Percentiles rank a stretch among this genome's conserved stretches.
These are phyloP conservation scores for Aplodontia rufa DNA, from an alignment of 2,113 vertebrate species.

Conservation along the genomic window DNA sequence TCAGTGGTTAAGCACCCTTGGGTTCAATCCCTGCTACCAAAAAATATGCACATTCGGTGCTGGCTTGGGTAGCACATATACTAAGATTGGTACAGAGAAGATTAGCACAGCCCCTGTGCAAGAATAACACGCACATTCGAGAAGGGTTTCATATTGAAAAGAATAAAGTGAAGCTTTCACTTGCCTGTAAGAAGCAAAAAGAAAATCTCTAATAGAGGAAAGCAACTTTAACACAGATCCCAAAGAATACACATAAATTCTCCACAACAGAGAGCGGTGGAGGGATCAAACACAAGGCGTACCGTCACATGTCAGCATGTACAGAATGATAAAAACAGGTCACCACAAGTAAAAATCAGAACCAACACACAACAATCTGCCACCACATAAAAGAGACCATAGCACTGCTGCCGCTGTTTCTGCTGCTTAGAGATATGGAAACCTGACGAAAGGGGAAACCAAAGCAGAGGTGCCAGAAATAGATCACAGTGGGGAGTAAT, in stretches of 20 bases:
- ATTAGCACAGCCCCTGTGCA: no score
- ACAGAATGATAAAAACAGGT: background rate
- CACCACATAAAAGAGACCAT: background rate
- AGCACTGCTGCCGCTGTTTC: no score
- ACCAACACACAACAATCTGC: background rate
- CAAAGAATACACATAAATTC: background rate
- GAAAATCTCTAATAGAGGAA: background rate
- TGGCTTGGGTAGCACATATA: no score
- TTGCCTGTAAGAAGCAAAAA: background rate
- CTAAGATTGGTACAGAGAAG: no score
- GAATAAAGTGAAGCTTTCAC: background rate
- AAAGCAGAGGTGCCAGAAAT: background rate
- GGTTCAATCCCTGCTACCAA: no score
- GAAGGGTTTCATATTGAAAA: no score
- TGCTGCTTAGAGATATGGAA: background rate
- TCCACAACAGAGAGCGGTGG: background rate
- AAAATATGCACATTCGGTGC: no score
- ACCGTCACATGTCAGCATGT: fast-evolving
- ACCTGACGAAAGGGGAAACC: background rate
- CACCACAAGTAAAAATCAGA: background rate
- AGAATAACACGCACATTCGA: no score
- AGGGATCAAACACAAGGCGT: background rate
- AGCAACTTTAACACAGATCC: background rate
- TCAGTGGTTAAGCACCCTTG: no score
- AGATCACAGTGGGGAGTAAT: background rate